Evolutionary conservation across 2,888 invertebrate genomes (phyloP).

Genomic region (Tricholauxania praeusta): DNA sequence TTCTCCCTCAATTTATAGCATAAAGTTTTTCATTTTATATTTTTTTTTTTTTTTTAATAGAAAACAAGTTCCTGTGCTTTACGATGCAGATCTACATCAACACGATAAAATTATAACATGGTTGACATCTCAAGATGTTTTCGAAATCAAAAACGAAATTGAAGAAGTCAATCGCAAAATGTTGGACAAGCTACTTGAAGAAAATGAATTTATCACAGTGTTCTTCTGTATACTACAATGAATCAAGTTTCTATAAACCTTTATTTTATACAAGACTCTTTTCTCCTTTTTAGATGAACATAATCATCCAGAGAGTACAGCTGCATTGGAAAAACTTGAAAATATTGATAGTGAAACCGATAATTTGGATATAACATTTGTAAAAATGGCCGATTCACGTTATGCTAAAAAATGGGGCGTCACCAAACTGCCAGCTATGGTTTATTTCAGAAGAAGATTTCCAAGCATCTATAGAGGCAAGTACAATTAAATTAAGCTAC

Average conservation of each 20-base stretch:
- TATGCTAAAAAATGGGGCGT: slow-evolving; percentile 96
- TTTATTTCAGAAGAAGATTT: slow-evolving; percentile 91
- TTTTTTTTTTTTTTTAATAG: slow-evolving; percentile 48
- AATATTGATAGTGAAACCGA: slow-evolving; percentile 96
- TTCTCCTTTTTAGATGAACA: slow-evolving; percentile 77
- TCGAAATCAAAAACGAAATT: slow-evolving; percentile 96
- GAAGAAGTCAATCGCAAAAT: slow-evolving; percentile 97
- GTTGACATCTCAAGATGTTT: slow-evolving; percentile 94
- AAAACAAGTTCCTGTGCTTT: slow-evolving; percentile 83
- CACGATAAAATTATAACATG: slow-evolving; percentile 87
- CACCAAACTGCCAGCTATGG: slow-evolving; percentile 89
- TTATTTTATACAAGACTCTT: neutral
- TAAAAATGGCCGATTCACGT: slow-evolving; percentile 91
- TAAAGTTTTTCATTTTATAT: neutral
- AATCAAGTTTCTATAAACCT: neutral
- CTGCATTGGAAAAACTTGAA: slow-evolving; percentile 88
- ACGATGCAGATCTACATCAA: slow-evolving; percentile 90
- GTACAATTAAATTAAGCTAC: slow-evolving; percentile 15
- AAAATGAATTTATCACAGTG: slow-evolving; percentile 94
- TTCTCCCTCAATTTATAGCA: no score
- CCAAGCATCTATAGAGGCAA: slow-evolving; percentile 92
- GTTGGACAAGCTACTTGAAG: slow-evolving; percentile 93
- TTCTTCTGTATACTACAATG: slow-evolving; percentile 86
- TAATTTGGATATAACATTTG: slow-evolving; percentile 93
- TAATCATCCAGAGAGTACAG: slow-evolving; percentile 82